Base-by-base conservation (phyloP, 2,888 invertebrate species). In the Micoletzkya japonica region DNA sequence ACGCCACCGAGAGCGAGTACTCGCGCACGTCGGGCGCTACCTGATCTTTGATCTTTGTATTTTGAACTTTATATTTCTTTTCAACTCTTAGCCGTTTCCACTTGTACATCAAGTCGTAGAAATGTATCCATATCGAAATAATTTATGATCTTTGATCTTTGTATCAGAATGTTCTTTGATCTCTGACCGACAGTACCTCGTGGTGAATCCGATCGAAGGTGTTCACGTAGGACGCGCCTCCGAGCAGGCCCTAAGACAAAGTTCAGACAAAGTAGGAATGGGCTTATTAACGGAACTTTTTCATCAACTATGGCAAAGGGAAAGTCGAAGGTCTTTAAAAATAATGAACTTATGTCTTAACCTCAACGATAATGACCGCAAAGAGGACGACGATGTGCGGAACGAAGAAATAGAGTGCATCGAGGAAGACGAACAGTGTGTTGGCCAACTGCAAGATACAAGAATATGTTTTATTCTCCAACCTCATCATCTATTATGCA, bases 151-250 rank as follows among this genome's bases (percentile, higher is more conserved):
- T n/a, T n/a, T n/a, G n/a, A n/a, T n/a, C n/a, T n/a, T n/a, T n/a
- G n/a, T n/a, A n/a, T n/a, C n/a, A n/a, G n/a, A n/a, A n/a, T n/a
- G n/a, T n/a, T n/a, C n/a, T n/a, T 10, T 10, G 20, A 44, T 10
- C 10, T 44, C 20, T 10, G 44, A 39, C 10, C 44, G 10, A 44
- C 20, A 54, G 14, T 28, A 91, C 90, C 87, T 91, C 90, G 78
- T 89, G 88, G 34, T 90, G 89, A 85, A 93, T 91, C 79, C 88
- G 89, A 83, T 91, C 91, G 86, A 91, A 93, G 3, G 93, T 92
- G 82, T 93, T 93, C 26, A 92, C 92, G 86, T 92, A 92, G 6
- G 91, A 90, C 14, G 89, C 90, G 58, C 92, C 92, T 39, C 92
- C 92, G 61, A 92, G 85, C 10, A 92, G 86, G 0, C 92, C 92